These are phyloP conservation scores for Cephus runcator DNA, from an alignment of 2,888 invertebrate genomes.

Conservation along the genomic window DNA sequence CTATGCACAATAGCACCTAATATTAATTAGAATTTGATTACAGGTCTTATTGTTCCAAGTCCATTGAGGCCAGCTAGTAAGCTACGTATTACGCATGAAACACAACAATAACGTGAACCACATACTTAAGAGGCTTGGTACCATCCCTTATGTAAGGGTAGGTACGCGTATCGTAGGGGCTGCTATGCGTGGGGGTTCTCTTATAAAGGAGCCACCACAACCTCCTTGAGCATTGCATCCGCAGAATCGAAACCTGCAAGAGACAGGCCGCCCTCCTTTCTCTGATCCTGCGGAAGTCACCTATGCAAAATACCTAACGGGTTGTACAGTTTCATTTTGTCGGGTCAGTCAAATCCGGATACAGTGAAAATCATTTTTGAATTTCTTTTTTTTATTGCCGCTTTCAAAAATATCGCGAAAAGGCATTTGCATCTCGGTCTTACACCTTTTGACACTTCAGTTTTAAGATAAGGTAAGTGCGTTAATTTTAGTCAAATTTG, in stretches of 20 bases:
- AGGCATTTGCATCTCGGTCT: too few species aligned
- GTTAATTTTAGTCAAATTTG: too few species aligned
- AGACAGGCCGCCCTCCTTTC: constrained; percentile 11
- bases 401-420: too few species aligned
- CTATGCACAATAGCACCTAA: constrained; percentile 34
- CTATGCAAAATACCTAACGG: background rate
- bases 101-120: constrained; percentile 33
- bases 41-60: constrained; percentile 14
- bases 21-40: constrained; percentile 37
- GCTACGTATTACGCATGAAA: constrained; percentile 15
- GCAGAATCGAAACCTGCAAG: constrained; percentile 34
- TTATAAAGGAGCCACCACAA: constrained; percentile 38
- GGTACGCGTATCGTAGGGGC: constrained; percentile 22
- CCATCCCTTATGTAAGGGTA: constrained; percentile 1
- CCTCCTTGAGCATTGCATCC: constrained; percentile 32
- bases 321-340: background rate
- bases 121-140: constrained; percentile 12
- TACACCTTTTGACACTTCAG: too few species aligned
- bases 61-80: constrained; percentile 14
- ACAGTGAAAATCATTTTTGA: constrained; percentile 1
- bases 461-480: too few species aligned
- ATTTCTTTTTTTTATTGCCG: background rate
- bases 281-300: background rate
- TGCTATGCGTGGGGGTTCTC: constrained; percentile 34
- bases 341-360: background rate